phyloP scores from a whole-genome alignment of 2,888 invertebrate species.

The Drosophila mayaguana region DNA sequence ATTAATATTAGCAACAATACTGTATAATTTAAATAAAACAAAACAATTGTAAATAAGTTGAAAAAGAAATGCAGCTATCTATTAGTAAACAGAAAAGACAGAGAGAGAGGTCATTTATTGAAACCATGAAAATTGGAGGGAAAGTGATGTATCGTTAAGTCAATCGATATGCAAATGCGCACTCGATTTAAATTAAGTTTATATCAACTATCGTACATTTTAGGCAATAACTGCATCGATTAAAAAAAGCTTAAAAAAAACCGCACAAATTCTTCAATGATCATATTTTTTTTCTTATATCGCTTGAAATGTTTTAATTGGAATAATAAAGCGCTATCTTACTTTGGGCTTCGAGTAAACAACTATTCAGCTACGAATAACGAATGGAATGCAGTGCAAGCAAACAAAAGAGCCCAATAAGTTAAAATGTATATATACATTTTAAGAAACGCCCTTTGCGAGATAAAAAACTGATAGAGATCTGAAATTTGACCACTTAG shows the following conservation, averaged over 20 bases:
- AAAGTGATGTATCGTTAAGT: constrained; percentile 2
- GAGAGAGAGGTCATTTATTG: background rate
- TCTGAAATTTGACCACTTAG: background rate
- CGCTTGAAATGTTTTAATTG: background rate
- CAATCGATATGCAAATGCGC: constrained; percentile 7
- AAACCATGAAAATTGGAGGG: constrained; percentile 32
- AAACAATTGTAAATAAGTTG: background rate
- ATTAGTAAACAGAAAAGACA: background rate
- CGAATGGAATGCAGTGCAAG: background rate
- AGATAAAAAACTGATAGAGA: no score
- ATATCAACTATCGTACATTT: background rate
- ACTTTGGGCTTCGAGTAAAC: background rate
- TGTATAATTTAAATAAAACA: constrained; percentile 30
- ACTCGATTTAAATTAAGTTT: background rate
- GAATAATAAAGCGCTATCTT: background rate
- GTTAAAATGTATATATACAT: no score
- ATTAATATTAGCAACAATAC: constrained; percentile 23
- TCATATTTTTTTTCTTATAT: background rate
- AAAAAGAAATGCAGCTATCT: background rate
- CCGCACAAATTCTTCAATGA: background rate
- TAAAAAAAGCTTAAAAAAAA: background rate
- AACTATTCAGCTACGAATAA: background rate
- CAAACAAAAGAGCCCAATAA: background rate
- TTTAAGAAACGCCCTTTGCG: no score
- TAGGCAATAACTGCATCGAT: background rate